Evolutionary conservation across 1,140 invertebrate species (phyloP), one percentile per base, ranked within the genome.

Genomic region (Homalodisca vitripennis): DNA sequence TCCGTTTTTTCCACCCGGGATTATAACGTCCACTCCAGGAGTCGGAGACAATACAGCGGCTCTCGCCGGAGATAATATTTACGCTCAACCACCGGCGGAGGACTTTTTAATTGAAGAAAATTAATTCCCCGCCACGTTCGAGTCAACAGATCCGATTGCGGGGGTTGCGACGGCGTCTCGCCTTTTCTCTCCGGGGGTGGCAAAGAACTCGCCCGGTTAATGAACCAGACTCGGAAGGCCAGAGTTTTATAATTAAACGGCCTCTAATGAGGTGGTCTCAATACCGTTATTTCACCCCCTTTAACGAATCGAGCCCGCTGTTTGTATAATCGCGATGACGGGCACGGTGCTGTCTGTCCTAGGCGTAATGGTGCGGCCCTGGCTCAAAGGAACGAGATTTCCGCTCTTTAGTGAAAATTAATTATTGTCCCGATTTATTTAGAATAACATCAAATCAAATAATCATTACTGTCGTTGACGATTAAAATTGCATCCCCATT

Each of bases 91-190:
- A 30, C 55, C 27, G 22, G 12, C 48, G 48, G 48, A 20, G 26
- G 22, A 60, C 55, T 60, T 60, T 60, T 60, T 60, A 60, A 60
- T 60, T 60, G 27, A 60, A 60, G 55, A 60, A 60, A 60, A 60
- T 60, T 60, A 60, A 60, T 60, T 60, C 55, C 6, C 55, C 55
- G 27, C 24, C 55, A 60, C 55, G 55, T 10, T 41, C 34, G 2
- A 22, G 3, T 3, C 12, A 20, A 22, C 55, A 60, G 29, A 26
- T 60, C 55, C 26, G 29, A 60, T 26, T 27, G 34, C 6, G 6
- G 6, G 34, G 34, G 17, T 41, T 41, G 34, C 34, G 17, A 17
- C 34, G 34, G 34, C 6, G 34, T 41, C 17, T 41, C 34, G n/a
- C n/a, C n/a, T n/a, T 41, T 41, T 41, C 34, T 41, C 34, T n/a